A percentile compares a stretch with the other conserved stretches of the same genome.
Evolutionary conservation across 2,888 invertebrate species (phyloP).

Genomic region (Erynnis tages): DNA sequence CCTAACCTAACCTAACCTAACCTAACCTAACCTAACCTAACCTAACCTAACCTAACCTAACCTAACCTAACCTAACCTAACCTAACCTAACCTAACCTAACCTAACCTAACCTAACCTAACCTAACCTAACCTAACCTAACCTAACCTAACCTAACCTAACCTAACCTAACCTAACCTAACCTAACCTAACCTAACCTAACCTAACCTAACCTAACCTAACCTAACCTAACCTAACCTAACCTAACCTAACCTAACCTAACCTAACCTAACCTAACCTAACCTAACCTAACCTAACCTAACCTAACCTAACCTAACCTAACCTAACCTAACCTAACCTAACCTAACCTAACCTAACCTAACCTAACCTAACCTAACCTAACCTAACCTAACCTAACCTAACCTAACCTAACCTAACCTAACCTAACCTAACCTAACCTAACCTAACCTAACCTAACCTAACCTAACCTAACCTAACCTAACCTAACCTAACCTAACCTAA

Average conservation of each 20-base stretch:
- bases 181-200: conserved; percentile 32
- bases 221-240: conserved; percentile 23
- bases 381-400: no score
- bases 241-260: conserved; percentile 16
- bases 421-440: no score
- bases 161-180: conserved; percentile 15
- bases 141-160: conserved; percentile 13
- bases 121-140: conserved; percentile 16
- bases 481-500: no score
- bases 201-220: conserved; percentile 30
- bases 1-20: conserved; percentile 3
- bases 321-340: conserved; percentile 29
- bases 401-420: no score
- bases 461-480: no score
- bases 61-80: conserved; percentile 1
- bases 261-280: conserved; percentile 13
- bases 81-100: conserved; percentile 7
- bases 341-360: conserved; percentile 12
- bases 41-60: conserved; percentile 14
- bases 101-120: conserved; percentile 23
- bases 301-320: conserved; percentile 32
- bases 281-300: conserved; percentile 15
- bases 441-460: no score
- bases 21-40: neutral
- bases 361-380: neutral